phyloP scores from a whole-genome alignment of 2,113 vertebrate genomes.

The Phycodurus eques region DNA sequence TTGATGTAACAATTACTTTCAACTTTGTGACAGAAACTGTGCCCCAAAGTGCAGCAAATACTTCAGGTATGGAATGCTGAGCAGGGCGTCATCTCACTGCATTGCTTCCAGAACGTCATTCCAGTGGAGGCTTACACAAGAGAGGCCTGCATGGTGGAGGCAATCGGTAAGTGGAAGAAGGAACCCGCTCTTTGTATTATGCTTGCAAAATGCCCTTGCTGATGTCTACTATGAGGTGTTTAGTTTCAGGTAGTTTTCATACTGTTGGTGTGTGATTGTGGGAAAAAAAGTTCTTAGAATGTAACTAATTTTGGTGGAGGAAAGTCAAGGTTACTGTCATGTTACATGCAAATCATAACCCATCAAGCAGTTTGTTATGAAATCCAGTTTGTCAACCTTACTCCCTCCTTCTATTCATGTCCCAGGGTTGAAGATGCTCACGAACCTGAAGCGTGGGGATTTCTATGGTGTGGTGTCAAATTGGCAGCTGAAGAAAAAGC shows the following conservation, averaged over 20 bases:
- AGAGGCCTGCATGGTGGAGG: conserved; percentile 88
- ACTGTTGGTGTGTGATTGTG: background rate
- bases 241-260: background rate
- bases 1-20: background rate
- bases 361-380: background rate
- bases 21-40: conserved; percentile 69
- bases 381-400: background rate
- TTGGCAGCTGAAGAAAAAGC: conserved; percentile 74
- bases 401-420: conserved; percentile 3
- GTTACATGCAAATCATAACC: background rate
- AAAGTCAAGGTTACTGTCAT: background rate
- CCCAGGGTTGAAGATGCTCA: conserved; percentile 82
- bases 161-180: conserved; percentile 77
- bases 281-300: background rate
- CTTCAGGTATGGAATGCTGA: conserved; percentile 84
- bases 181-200: background rate
- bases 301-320: background rate
- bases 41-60: conserved; percentile 82
- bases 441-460: conserved; percentile 85
- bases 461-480: conserved; percentile 79
- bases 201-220: background rate
- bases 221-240: background rate
- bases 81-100: conserved; percentile 82
- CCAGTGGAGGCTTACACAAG: conserved; percentile 87
- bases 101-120: conserved; percentile 88